Conservation (phyloP, 2,888 invertebrate genomes). For the Aricia artaxerxes region DNA sequence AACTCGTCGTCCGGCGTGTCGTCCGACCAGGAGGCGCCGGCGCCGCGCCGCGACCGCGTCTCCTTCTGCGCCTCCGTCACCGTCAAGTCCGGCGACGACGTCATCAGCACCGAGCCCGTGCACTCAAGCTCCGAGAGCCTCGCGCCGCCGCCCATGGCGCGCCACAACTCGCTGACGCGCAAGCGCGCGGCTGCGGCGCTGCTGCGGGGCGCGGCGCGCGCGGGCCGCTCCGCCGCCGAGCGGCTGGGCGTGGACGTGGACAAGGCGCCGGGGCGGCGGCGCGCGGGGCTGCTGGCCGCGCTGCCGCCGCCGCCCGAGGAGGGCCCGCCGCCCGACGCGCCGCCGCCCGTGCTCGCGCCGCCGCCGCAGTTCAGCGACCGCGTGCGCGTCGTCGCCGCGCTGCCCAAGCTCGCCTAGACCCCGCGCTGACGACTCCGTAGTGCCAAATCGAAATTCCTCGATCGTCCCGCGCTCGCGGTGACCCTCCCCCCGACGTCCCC, state of each 20-base stretch:
- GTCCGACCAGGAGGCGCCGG: slow-evolving; percentile 86
- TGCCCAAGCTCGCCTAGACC: slow-evolving; percentile 84
- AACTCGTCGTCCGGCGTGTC: slow-evolving; percentile 94
- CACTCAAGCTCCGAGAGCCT: slow-evolving; percentile 74
- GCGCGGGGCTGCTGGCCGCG: slow-evolving; percentile 81
- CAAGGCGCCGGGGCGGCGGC: slow-evolving; percentile 87
- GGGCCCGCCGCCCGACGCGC: slow-evolving; percentile 66
- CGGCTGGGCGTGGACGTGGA: slow-evolving; percentile 68
- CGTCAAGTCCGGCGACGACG: slow-evolving; percentile 75
- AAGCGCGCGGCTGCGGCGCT: slow-evolving; percentile 82
- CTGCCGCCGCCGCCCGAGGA: slow-evolving; percentile 72
- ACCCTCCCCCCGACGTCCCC: slow-evolving; percentile 37
- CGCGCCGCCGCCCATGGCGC: slow-evolving; percentile 72
- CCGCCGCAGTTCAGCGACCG: slow-evolving; percentile 95
- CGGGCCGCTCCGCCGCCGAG: slow-evolving; percentile 67
- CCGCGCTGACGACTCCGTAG: slow-evolving; percentile 31
- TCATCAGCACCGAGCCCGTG: slow-evolving; percentile 77
- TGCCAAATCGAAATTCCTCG: slow-evolving; percentile 24
- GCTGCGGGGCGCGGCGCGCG: slow-evolving; percentile 66
- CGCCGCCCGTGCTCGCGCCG: slow-evolving; percentile 85
- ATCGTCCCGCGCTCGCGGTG: slow-evolving; percentile 37
- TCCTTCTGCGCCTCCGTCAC: slow-evolving; percentile 77
- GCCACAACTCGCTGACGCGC: slow-evolving; percentile 82
- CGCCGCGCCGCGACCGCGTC: slow-evolving; percentile 68
- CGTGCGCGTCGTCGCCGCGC: slow-evolving; percentile 90